Evolutionary conservation across 2,113 vertebrate species (phyloP).

Genomic region (Spea bombifrons): DNA sequence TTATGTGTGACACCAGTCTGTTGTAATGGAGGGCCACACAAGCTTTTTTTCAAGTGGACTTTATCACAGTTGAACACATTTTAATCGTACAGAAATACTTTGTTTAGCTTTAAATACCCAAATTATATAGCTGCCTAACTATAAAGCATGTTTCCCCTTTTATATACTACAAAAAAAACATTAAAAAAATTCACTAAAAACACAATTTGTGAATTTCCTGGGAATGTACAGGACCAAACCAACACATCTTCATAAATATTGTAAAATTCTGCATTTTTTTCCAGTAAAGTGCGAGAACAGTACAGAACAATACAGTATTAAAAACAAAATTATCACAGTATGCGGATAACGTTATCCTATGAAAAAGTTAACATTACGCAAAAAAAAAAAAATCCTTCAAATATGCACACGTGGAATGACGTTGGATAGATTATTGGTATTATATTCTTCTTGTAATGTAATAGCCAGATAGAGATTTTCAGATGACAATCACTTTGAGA

Average conservation of each 20-base stretch:
- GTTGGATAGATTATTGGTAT: too few species aligned
- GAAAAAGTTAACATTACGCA: conserved; percentile 19
- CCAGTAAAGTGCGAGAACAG: conserved; percentile 53
- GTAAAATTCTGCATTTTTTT: conserved; percentile 35
- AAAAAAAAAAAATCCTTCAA: too few species aligned
- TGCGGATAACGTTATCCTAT: conserved; percentile 51
- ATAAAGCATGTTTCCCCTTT: background rate
- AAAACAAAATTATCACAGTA: conserved; percentile 15
- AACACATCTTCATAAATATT: conserved; percentile 39
- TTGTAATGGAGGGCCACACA: too few species aligned
- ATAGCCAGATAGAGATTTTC: too few species aligned
- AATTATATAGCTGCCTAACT: conserved; percentile 2
- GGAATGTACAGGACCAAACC: conserved; percentile 42
- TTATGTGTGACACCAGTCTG: too few species aligned
- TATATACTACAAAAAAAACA: background rate
- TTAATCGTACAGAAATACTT: too few species aligned
- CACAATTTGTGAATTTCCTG: conserved; percentile 30
- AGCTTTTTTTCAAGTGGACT: too few species aligned
- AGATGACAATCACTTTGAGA: too few species aligned
- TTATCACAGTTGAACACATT: too few species aligned
- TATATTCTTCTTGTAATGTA: too few species aligned
- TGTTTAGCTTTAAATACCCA: too few species aligned
- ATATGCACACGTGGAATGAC: too few species aligned
- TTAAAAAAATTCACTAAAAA: conserved; percentile 22
- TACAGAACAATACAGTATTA: conserved; percentile 52